Conservation (phyloP, 2,113 vertebrate species). For the Falcunculus frontatus region DNA sequence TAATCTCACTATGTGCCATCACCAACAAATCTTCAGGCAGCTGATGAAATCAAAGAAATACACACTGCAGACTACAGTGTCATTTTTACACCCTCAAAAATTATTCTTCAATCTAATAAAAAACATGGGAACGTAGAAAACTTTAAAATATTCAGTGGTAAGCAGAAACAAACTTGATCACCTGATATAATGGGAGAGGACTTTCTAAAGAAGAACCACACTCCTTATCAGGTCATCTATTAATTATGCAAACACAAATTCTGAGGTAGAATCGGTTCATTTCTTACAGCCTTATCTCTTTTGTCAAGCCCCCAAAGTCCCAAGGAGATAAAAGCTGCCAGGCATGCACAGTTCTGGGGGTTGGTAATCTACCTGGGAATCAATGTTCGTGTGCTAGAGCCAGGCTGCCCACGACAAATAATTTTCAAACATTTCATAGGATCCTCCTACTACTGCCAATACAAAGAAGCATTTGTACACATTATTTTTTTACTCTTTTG, state of each 20-base stretch:
- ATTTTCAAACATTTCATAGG: accelerated
- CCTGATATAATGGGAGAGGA: not conserved
- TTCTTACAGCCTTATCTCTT: not conserved
- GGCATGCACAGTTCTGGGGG: not conserved
- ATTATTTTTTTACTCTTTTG: no score
- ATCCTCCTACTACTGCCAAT: not conserved
- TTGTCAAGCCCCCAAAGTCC: not conserved
- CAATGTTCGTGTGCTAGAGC: not conserved
- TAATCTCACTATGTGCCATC: not conserved
- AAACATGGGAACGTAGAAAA: not conserved
- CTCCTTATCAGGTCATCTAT: not conserved
- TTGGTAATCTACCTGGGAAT: not conserved
- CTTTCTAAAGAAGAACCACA: not conserved
- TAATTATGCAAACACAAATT: not conserved
- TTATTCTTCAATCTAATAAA: not conserved
- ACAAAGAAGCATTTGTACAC: no score
- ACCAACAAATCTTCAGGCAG: not conserved
- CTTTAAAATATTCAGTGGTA: not conserved
- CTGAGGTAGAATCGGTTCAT: not conserved
- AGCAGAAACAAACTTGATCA: not conserved
- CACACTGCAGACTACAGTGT: not conserved
- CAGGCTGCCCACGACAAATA: not conserved
- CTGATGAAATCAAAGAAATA: not conserved
- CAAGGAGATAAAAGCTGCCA: not conserved
- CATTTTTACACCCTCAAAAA: not conserved